Evolutionary conservation across 2,888 invertebrate species (phyloP), one percentile per base, ranked within the genome.

Genomic region (Oscheius myriophilus): DNA sequence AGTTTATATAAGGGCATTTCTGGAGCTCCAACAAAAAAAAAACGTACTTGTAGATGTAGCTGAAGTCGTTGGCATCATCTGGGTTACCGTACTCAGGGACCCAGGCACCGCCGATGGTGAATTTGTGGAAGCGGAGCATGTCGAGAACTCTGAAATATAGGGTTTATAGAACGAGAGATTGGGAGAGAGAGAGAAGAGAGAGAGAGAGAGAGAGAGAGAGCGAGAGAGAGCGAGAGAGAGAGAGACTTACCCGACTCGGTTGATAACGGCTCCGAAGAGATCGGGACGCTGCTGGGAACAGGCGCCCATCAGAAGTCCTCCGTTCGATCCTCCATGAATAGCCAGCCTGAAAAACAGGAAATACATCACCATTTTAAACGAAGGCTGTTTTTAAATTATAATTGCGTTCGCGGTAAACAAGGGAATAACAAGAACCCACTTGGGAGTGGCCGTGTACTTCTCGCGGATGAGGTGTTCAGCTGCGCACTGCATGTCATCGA

Each of bases 61-160:
- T 90, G 87, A 96, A 97, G 84, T 96, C 92, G 39, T 93, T 91
- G 41, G 84, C 75, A 81, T 93, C 91, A 81, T 94, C 94, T 0
- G 96, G 92, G 88, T 92, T 92, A 51, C 97, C 97, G 89, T 93
- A 98, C 89, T 98, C 97, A 0, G 95, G 93, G 18, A 91, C 92
- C 97, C 97, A 98, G 53, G 95, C 93, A 88, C 93, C 93, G 0
- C 96, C 98, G 86, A 97, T 95, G 7, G 97, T 98, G 88, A 97
- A 96, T 89, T 95, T 95, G 88, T 97, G 96, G 89, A 93, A 98
- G 67, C 96, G 91, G 72, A 97, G 89, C 96, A 97, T 95, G 89
- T 98, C 98, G 89, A 96, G 90, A 1, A 98, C 96, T 16, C 95
- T 95, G 88, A 18, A 83, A 75, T 14, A 41, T 43, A 12, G 2